Evolutionary conservation across 2,888 invertebrate genomes (phyloP).

Genomic region (Chrysodeixis includens): DNA sequence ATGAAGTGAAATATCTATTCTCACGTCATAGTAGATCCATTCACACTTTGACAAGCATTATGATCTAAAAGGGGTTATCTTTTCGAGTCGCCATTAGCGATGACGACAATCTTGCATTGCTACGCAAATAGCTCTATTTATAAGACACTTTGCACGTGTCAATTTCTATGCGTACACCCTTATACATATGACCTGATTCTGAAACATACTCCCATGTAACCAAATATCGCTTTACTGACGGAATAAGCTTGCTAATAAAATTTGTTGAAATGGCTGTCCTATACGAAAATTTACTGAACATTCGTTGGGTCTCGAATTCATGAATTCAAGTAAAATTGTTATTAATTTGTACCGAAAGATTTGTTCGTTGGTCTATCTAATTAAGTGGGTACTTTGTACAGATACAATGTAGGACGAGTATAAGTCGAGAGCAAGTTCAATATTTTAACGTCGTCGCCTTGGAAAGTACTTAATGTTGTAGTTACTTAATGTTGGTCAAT

Average conservation of each 20-base stretch:
- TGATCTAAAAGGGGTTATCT: background rate
- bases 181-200: background rate
- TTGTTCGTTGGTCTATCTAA: conserved; percentile 17
- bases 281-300: conserved; percentile 32
- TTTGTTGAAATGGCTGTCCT: conserved; percentile 45
- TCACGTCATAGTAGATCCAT: too few species aligned
- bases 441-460: conserved; percentile 14
- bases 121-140: background rate
- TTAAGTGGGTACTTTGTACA: conserved; percentile 6
- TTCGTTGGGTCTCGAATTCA: conserved; percentile 27
- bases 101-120: background rate
- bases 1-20: too few species aligned
- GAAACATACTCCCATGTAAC: conserved; percentile 1
- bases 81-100: background rate
- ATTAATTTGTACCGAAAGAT: conserved; percentile 27
- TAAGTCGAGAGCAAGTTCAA: conserved; percentile 19
- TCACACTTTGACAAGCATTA: background rate
- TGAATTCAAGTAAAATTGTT: conserved; percentile 33
- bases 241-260: conserved; percentile 42
- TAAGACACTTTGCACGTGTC: background rate
- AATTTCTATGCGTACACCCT: background rate
- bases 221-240: conserved; percentile 28
- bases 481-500: conserved; percentile 12
- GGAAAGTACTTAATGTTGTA: conserved; percentile 13
- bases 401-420: conserved; percentile 1